Base-by-base conservation (phyloP, 2,113 vertebrate genomes). In the Probosciger aterrimus region DNA sequence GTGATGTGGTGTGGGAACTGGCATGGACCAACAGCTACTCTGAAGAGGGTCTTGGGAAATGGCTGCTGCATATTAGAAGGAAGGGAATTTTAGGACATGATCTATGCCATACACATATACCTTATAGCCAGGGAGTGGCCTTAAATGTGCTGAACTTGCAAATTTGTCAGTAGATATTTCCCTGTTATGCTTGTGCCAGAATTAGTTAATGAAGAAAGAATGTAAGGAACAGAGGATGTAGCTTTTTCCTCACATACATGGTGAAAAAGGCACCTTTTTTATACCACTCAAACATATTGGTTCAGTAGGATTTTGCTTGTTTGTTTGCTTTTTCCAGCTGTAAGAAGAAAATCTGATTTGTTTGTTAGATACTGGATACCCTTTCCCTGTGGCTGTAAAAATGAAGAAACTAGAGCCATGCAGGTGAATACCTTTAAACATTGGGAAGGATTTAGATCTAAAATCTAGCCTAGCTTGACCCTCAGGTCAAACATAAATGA, bases 1-100 rank as follows among this genome's bases (percentile, higher is more conserved):
- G 37, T 88, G 47, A 12, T 39, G 33, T 15, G 35, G 3, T 37
- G 37, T 35, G 18, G n/a, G 44, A 62, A 73, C 31, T 8, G 33
- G 33, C 33, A 28, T 1, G 10, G 28, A 28, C 18, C 18, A 47
- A 28, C 0, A 2, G 23, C 22, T 0, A 1, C 35, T 76, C 57
- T 62, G 81, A 52, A 62, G 27, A 74, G 46, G 27, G 5, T 10
- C 55, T 59, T 49, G 57, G 75, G 46, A 88, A 57, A 52, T 4
- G n/a, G 27, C 25, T 69, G 24, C n/a, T 62, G 31, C n/a, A 11
- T n/a, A 15, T 0, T 71, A 31, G 17, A 52, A 19, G 2, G 7
- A 9, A 41, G 28, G 57, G 50, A 44, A 62, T 53, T 70, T 67
- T 59, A 81, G 31, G 60, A 39, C 19, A 23, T 12, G 15, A 70